Percentiles rank a stretch among this genome's conserved stretches.
Evolutionary conservation across 2,888 invertebrate genomes (phyloP).

Genomic region (Mimachlamys varia): DNA sequence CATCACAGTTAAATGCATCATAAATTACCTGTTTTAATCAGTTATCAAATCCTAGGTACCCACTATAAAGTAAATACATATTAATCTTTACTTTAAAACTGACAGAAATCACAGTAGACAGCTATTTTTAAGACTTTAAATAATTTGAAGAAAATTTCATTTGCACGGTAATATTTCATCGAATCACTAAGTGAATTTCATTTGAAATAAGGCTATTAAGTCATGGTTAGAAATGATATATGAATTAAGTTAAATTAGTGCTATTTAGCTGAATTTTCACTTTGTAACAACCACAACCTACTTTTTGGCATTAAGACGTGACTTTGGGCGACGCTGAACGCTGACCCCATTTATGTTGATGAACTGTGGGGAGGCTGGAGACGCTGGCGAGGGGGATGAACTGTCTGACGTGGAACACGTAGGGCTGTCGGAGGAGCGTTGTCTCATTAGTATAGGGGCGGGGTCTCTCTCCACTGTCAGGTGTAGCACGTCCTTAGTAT

Average conservation of each 20-base stretch:
- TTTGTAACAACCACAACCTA: neutral
- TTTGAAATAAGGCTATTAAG: too few species aligned
- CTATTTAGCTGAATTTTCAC: neutral
- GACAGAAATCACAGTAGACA: too few species aligned
- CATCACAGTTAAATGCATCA: neutral
- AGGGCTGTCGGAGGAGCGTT: neutral
- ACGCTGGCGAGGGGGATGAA: neutral
- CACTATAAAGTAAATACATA: too few species aligned
- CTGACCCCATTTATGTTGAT: conserved; percentile 44
- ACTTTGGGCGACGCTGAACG: conserved; percentile 49
- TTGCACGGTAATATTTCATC: too few species aligned
- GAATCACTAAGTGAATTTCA: too few species aligned
- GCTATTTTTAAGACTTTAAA: too few species aligned
- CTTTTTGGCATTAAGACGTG: conserved; percentile 46
- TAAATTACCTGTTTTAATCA: neutral
- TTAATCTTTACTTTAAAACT: too few species aligned
- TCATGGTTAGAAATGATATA: too few species aligned
- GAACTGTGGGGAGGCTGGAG: conserved; percentile 34
- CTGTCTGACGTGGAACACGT: neutral
- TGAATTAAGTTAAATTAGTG: too few species aligned
- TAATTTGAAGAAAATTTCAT: too few species aligned
- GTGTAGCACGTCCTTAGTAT: conserved; percentile 82
- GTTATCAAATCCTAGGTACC: too few species aligned
- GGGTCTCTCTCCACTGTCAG: conserved; percentile 95
- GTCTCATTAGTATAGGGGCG: conserved; percentile 84